Evolutionary conservation across 2,888 invertebrate species (phyloP), one percentile per base, ranked within the genome.

Genomic region (Arctia plantaginis): DNA sequence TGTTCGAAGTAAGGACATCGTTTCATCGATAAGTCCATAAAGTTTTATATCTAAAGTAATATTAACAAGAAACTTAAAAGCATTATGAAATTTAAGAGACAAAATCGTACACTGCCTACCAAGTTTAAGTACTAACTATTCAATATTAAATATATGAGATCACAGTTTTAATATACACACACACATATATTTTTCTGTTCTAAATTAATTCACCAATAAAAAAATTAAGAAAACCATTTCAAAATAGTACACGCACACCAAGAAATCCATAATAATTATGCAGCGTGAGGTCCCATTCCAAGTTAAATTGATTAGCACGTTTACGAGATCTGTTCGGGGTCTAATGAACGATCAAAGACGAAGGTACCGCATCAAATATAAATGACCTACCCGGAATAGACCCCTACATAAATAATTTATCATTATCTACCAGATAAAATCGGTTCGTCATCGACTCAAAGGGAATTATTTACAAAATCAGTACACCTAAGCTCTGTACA

Each of bases 281-380:
- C n/a, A 66, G 41, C 20, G 12, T 18, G 67, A 67, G 51, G 47
- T 30, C 35, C 18, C 15, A 39, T 71, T 77, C 77, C 73, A 80
- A 80, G 73, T 74, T 70, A 78, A 79, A 85, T 80, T 80, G 77
- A 82, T 84, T 74, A 79, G 76, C 71, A 73, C 70, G 69, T 72
- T 74, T 76, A 78, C 75, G 69, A 82, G 80, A 82, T 85, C 66
- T 75, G 75, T 80, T 78, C 74, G 66, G 69, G 59, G 76, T 66
- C 71, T 82, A 83, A 82, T 79, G 85, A 86, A 79, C 75, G 82
- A 86, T 87, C 84, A 85, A 86, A 85, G 83, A 55, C 35, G 70
- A 27, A 66, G 69, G 69, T 41, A 72, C 51, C 44, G 39, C 81
- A 82, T 85, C 80, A 84, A 82, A 84, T 82, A 84, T 82, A 83